phyloP scores from a whole-genome alignment of 2,113 vertebrate genomes.

The Callipepla californica region DNA sequence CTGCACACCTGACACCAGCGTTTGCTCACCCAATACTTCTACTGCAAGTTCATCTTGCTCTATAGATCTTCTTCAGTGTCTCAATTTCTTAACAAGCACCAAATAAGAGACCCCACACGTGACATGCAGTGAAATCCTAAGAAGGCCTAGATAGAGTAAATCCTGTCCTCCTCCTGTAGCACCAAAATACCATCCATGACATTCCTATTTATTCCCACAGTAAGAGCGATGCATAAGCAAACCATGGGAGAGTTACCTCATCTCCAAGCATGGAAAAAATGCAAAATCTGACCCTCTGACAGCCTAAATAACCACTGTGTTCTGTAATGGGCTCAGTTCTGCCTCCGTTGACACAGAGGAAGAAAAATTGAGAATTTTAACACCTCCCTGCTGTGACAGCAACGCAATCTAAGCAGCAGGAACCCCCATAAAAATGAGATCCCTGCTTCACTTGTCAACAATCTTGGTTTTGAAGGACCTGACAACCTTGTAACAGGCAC shows the following conservation, averaged over 20 bases:
- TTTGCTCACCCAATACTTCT: background rate
- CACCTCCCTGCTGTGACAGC: background rate
- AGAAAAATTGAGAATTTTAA: background rate
- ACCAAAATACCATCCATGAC: background rate
- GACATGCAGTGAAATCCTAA: fast-evolving
- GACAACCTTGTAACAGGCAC: background rate
- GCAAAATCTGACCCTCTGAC: background rate
- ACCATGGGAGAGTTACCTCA: background rate
- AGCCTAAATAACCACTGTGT: background rate
- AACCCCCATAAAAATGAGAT: background rate
- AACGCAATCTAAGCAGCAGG: background rate
- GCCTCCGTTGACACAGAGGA: background rate
- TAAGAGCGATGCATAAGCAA: background rate
- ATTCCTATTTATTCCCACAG: fast-evolving
- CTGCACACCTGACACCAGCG: fast-evolving
- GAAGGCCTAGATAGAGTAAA: background rate
- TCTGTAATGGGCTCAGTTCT: background rate
- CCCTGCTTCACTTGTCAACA: background rate
- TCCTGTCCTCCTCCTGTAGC: background rate
- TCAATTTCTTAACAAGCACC: background rate
- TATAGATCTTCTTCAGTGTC: fast-evolving
- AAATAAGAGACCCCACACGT: background rate
- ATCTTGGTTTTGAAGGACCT: background rate
- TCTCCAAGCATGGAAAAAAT: background rate
- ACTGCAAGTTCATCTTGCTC: background rate